Base-by-base conservation (phyloP, 2,113 vertebrate species). In the Amia ocellicauda region DNA sequence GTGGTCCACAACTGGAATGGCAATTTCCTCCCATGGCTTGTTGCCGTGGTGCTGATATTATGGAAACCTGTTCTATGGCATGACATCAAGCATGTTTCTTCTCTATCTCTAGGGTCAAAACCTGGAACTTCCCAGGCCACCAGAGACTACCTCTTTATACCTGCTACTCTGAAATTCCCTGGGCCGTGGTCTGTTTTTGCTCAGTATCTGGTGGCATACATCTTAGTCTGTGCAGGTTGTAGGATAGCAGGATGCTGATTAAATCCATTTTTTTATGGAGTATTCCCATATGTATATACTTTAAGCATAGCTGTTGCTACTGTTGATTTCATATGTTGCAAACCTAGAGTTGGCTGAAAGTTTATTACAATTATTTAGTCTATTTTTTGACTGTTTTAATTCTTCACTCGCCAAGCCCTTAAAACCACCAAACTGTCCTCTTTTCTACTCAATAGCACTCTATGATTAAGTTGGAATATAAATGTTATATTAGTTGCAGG, bases 61-160 rank as follows among this genome's bases (percentile, higher is more conserved):
- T 78, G 64, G 53, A 62, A 78, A 70, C 53, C 74, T 75, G 74
- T 69, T 65, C 66, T 47, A 69, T 67, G 64, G 58, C 59, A 60
- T 50, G 42, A 74, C 65, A 72, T 77, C 75, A 75, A 74, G 76
- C 71, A 67, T 69, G 59, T 31, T 64, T 52, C 62, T 58, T 63
- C 50, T 61, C 42, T 76, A 72, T 69, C 70, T 65, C 29, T 69
- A 66, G 43, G 63, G 53, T 28, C 16, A 47, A 47, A 47, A 16
- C n/a, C 45, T 47, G 45, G 45, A 11, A 16, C 7, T 19, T 47
- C n/a, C 45, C 16, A 47, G 31, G 31, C 11, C 31, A 36, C 31
- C 31, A 36, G 31, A 11, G 31, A 36, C 31, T 11, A 36, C 31
- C 31, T 36, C 31, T 7, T 19, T 47, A 19, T 11, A 47, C 10